These are phyloP conservation scores for Penaeus japonicus DNA, from an alignment of 1,140 invertebrate species.

Conservation along the genomic window DNA sequence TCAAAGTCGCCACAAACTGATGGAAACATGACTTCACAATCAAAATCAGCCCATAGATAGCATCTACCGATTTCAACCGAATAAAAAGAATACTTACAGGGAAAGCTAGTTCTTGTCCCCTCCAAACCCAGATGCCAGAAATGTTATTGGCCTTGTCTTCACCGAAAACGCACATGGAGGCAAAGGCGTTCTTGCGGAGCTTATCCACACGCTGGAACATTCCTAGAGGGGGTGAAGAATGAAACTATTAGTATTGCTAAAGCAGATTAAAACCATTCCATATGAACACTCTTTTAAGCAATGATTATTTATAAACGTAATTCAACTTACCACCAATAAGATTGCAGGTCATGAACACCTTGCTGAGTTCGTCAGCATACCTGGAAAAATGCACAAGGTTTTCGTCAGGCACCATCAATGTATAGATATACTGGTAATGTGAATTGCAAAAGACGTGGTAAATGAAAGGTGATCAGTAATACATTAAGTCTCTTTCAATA, in stretches of 20 bases:
- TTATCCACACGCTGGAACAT: slow-evolving; percentile 99
- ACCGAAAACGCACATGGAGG: slow-evolving; percentile 92
- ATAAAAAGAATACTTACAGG: slow-evolving; percentile 67
- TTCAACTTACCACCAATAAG: slow-evolving; percentile 78
- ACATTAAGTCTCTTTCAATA: too few species aligned
- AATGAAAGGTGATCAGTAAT: too few species aligned
- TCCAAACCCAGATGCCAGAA: slow-evolving; percentile 77
- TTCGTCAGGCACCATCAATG: background rate
- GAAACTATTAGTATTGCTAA: background rate
- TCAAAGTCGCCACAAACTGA: too few species aligned
- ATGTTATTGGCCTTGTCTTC: slow-evolving; percentile 91
- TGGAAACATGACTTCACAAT: too few species aligned
- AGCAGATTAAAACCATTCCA: too few species aligned
- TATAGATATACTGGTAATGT: background rate
- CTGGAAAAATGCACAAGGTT: slow-evolving; percentile 66
- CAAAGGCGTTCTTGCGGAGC: slow-evolving; percentile 96
- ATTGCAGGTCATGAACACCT: slow-evolving; percentile 96
- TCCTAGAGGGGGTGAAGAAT: slow-evolving; percentile 66
- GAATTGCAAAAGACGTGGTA: too few species aligned
- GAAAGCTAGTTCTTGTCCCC: slow-evolving; percentile 93
- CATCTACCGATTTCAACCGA: too few species aligned
- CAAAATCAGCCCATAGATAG: too few species aligned
- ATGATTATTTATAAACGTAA: background rate
- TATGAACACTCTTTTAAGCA: too few species aligned
- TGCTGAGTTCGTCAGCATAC: slow-evolving; percentile 89